Conservation (phyloP, 2,797 vertebrate genomes). For the Nasua narica region DNA sequence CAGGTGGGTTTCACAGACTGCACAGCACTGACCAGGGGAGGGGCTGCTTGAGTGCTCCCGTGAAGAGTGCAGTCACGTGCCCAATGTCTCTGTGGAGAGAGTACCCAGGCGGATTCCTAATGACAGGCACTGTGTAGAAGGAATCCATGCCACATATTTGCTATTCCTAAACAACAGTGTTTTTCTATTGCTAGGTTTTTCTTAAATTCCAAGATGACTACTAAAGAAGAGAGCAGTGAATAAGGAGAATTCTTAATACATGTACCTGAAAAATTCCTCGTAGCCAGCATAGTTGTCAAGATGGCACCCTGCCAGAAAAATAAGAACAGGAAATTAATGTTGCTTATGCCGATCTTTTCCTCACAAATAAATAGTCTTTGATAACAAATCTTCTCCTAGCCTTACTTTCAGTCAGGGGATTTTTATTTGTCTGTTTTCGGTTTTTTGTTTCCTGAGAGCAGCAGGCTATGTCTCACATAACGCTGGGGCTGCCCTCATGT, state of each 20-base stretch:
- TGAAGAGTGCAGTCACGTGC: fast-evolving
- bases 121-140: neutral
- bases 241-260: slow-evolving; percentile 49
- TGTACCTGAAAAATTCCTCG: slow-evolving; percentile 98
- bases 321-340: slow-evolving; percentile 65
- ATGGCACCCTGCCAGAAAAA: slow-evolving; percentile 91
- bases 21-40: neutral
- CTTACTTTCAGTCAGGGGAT: neutral
- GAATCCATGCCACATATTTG: neutral
- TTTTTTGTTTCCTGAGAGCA: neutral
- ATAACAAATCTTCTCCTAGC: neutral
- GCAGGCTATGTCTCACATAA: neutral
- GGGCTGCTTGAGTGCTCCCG: fast-evolving
- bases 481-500: too few relatives aligned
- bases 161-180: neutral
- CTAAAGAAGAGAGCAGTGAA: neutral
- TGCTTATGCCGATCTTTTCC: slow-evolving; percentile 17
- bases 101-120: neutral
- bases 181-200: neutral
- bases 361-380: neutral
- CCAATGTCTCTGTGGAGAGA: neutral
- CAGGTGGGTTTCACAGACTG: neutral
- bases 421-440: neutral
- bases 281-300: slow-evolving; percentile 98
- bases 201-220: neutral